Evolutionary conservation across 2,888 invertebrate species (phyloP).

Genomic region (Morpho helenor): DNA sequence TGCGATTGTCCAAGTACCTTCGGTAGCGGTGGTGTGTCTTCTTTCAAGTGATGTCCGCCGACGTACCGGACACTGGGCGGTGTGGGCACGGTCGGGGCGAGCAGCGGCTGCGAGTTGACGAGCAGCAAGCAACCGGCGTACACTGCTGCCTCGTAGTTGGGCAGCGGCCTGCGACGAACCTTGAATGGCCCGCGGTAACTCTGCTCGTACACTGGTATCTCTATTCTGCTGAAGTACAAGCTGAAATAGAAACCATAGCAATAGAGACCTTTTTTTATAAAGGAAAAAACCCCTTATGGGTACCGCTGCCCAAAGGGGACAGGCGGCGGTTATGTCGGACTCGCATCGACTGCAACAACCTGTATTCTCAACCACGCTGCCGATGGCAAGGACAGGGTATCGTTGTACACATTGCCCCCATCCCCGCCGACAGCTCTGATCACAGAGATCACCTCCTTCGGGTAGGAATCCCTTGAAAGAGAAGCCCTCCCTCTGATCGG

Average conservation of each 20-base stretch:
- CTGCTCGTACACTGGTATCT: constrained; percentile 40
- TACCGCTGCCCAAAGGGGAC: too few species aligned
- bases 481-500: too few species aligned
- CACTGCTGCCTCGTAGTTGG: constrained; percentile 40
- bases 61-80: constrained; percentile 45
- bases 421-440: too few species aligned
- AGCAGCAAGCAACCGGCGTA: constrained; percentile 45
- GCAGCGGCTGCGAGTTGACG: constrained; percentile 45
- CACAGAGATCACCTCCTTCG: too few species aligned
- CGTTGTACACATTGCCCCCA: too few species aligned
- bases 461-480: too few species aligned
- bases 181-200: constrained; percentile 37
- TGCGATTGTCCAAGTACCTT: constrained; percentile 32
- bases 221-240: constrained; percentile 40
- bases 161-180: constrained; percentile 35
- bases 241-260: constrained; percentile 28
- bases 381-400: too few species aligned
- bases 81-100: constrained; percentile 42
- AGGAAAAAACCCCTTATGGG: too few species aligned
- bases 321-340: too few species aligned
- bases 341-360: too few species aligned
- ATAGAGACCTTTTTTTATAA: too few species aligned
- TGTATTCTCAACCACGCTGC: too few species aligned
- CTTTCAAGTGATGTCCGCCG: constrained; percentile 48
- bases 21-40: constrained; percentile 32